phyloP scores from a whole-genome alignment of 2,888 invertebrate species.

The Acleris literana region DNA sequence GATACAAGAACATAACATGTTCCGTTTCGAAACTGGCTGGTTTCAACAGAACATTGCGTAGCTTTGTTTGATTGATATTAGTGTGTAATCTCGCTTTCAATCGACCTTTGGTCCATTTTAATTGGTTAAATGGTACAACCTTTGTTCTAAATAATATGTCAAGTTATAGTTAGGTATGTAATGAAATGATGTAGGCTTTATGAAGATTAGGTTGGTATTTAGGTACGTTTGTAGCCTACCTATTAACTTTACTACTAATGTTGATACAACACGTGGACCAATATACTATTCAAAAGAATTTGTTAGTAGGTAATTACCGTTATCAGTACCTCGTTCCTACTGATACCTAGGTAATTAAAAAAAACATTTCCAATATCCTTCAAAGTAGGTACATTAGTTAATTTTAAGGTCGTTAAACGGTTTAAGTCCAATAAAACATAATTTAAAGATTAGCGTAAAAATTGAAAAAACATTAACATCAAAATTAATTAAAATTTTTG shows the following conservation, averaged over 20 bases:
- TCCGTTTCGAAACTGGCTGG: conserved; percentile 67
- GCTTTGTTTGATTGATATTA: conserved; percentile 76
- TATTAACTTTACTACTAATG: too few species aligned
- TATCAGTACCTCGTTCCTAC: too few species aligned
- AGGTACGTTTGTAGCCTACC: not conserved
- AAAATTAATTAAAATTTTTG: too few species aligned
- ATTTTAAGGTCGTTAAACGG: not conserved
- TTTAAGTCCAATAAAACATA: not conserved
- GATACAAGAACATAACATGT: conserved; percentile 59
- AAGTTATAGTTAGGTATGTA: not conserved
- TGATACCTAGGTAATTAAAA: too few species aligned
- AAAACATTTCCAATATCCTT: not conserved
- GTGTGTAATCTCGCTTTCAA: conserved; percentile 71
- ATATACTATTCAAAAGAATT: too few species aligned
- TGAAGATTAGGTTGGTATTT: not conserved
- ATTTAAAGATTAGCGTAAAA: not conserved
- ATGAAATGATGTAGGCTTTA: not conserved
- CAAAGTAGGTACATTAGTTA: not conserved
- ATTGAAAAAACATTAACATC: not conserved
- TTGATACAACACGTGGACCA: too few species aligned
- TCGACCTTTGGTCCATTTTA: conserved; percentile 60
- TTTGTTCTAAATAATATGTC: conserved; percentile 21
- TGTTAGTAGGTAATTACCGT: too few species aligned
- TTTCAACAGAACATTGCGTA: conserved; percentile 69
- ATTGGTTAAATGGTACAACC: conserved; percentile 43